Conservation (phyloP, 2,797 vertebrate species). For the Chiroxiphia lanceolata region DNA sequence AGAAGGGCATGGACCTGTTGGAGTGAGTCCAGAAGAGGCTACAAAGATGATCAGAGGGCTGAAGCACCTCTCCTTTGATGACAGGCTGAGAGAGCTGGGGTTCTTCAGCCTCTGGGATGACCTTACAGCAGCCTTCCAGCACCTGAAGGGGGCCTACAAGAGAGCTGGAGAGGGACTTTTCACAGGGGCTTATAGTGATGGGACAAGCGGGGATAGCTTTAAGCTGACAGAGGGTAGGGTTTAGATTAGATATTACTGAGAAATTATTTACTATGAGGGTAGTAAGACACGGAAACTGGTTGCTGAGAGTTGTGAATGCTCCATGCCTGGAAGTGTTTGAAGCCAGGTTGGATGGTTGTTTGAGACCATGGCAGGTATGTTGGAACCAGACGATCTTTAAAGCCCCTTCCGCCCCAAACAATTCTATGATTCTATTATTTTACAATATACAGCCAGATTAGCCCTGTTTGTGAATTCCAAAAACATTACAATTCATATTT, state of each 20-base stretch:
- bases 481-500: neutral
- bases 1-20: neutral
- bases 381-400: neutral
- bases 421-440: neutral
- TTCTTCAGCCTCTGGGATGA: neutral
- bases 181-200: neutral
- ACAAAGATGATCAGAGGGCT: neutral
- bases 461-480: neutral
- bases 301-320: neutral
- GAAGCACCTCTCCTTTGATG: neutral
- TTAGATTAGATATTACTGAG: neutral
- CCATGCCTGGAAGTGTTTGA: neutral
- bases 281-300: neutral
- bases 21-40: neutral
- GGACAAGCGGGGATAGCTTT: neutral
- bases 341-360: neutral
- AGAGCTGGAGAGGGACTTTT: neutral
- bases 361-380: neutral
- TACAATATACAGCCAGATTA: neutral
- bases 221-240: neutral
- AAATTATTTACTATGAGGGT: neutral
- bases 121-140: neutral
- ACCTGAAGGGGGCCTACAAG: neutral
- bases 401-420: neutral
- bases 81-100: neutral